Evolutionary conservation across 2,888 invertebrate genomes (phyloP).

Genomic region (Drosophila paranaensis): DNA sequence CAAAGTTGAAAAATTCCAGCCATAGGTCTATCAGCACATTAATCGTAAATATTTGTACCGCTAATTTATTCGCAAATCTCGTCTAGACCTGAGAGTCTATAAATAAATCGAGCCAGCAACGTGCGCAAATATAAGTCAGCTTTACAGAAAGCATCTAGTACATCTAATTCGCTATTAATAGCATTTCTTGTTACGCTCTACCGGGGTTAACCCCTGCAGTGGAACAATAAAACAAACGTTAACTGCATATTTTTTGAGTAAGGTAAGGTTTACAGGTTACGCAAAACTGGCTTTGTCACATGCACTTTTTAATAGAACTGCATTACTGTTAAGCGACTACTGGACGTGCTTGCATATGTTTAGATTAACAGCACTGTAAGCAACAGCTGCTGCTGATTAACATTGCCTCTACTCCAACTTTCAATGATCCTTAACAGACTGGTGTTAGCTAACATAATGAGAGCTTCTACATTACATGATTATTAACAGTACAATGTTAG

Average conservation of each 20-base stretch:
- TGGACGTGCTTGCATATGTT: neutral
- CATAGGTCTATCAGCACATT: constrained; percentile 20
- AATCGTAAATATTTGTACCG: constrained; percentile 54
- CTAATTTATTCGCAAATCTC: constrained; percentile 15
- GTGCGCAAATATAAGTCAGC: constrained; percentile 34
- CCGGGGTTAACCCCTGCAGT: neutral
- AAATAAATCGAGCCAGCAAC: constrained; percentile 31
- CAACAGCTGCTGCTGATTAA: neutral
- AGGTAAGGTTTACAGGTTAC: constrained; percentile 2
- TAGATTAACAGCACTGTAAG: neutral
- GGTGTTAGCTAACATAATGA: neutral
- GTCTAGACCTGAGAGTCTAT: constrained; percentile 25
- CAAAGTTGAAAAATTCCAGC: constrained; percentile 26
- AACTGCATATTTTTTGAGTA: constrained; percentile 2
- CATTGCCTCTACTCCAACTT: neutral
- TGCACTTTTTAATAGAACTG: neutral
- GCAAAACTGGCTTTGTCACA: neutral
- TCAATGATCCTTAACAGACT: neutral
- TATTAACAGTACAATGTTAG: neutral
- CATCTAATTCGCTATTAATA: constrained; percentile 24
- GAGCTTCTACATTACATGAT: neutral
- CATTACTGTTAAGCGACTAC: neutral
- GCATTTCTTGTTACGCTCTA: neutral
- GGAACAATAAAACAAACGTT: neutral
- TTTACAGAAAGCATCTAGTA: constrained; percentile 13